phyloP scores from a whole-genome alignment of 2,888 invertebrate genomes.

The Coremacera marginata region DNA sequence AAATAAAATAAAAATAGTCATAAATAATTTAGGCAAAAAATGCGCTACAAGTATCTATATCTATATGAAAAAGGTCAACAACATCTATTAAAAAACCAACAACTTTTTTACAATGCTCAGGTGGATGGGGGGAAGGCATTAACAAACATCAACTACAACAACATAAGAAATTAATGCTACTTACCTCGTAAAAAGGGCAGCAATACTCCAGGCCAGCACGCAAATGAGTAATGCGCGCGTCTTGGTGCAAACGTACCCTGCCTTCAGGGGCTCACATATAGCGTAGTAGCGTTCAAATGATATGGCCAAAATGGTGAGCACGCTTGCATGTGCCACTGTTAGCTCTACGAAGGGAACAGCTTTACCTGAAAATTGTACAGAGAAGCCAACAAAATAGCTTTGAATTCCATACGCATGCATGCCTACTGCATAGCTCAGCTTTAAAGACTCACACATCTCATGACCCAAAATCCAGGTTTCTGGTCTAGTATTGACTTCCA shows the following conservation, averaged over 20 bases:
- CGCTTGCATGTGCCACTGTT: constrained; percentile 92
- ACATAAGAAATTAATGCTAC: background rate
- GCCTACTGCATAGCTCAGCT: background rate
- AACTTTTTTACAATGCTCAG: too few relatives aligned
- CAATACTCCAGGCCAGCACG: constrained; percentile 85
- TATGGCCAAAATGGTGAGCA: constrained; percentile 92
- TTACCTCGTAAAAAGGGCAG: constrained; percentile 89
- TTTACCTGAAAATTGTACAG: constrained; percentile 78
- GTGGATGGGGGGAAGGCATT: background rate
- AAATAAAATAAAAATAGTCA: too few relatives aligned
- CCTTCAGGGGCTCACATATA: constrained; percentile 91
- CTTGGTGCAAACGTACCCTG: constrained; percentile 91
- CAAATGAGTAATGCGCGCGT: constrained; percentile 86
- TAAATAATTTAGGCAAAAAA: background rate
- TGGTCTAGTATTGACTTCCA: constrained; percentile 92
- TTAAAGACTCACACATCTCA: constrained; percentile 87
- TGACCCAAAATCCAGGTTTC: constrained; percentile 94
- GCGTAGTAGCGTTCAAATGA: constrained; percentile 93
- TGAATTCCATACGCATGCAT: constrained; percentile 41
- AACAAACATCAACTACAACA: background rate
- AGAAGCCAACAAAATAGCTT: background rate
- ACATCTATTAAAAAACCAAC: too few relatives aligned
- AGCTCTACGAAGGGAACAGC: constrained; percentile 93
- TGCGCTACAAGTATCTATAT: background rate
- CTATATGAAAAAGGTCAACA: too few relatives aligned